Percentiles rank a stretch among this genome's conserved stretches.
Evolutionary conservation across 2,888 invertebrate species (phyloP).

Genomic region (Orthosia cruda): DNA sequence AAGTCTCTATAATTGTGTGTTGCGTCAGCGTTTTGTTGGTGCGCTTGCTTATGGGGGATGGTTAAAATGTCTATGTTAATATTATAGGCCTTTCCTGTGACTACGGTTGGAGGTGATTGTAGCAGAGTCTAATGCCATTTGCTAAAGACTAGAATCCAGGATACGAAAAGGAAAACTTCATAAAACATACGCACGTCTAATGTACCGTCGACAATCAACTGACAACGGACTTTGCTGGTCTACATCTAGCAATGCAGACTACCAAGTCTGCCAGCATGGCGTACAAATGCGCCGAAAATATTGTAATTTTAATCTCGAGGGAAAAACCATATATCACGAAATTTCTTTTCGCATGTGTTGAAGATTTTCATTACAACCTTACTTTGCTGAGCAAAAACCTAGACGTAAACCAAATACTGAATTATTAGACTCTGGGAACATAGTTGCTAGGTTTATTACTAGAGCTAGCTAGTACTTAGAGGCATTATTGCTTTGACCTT

Average conservation of each 20-base stretch:
- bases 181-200: background rate
- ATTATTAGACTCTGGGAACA: constrained; percentile 19
- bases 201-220: background rate
- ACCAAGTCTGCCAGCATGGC: too few species aligned
- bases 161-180: background rate
- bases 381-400: constrained; percentile 5
- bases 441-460: constrained; percentile 32
- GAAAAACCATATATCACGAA: constrained; percentile 4
- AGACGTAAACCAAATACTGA: constrained; percentile 30
- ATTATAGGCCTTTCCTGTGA: background rate
- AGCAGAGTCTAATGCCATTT: too few species aligned
- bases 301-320: background rate
- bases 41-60: background rate
- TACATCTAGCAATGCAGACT: too few species aligned
- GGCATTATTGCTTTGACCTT: background rate
- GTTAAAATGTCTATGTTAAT: background rate
- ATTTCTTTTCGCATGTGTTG: constrained; percentile 24
- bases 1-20: constrained; percentile 49
- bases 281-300: background rate
- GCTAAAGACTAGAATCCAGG: background rate
- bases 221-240: background rate
- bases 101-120: background rate
- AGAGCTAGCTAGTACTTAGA: background rate
- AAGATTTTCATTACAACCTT: constrained; percentile 29
- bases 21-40: constrained; percentile 39